These are phyloP conservation scores for Pharmacophagus antenor DNA, from an alignment of 2,888 invertebrate genomes.

Conservation along the genomic window DNA sequence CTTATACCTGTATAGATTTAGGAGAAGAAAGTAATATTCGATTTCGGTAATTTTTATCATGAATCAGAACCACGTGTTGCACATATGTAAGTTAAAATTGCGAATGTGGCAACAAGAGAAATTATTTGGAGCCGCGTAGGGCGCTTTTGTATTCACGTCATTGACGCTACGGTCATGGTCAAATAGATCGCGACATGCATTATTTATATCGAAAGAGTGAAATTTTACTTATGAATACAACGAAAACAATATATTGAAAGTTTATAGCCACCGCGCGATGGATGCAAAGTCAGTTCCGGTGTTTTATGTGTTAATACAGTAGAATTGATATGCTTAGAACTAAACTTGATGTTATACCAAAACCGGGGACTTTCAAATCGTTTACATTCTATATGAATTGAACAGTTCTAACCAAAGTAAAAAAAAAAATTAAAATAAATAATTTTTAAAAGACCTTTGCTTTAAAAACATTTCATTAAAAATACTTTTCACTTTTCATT, in stretches of 20 bases:
- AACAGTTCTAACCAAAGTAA: no score
- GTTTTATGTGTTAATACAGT: neutral
- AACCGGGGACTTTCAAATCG: no score
- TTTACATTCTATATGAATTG: no score
- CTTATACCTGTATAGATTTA: no score
- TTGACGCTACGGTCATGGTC: constrained; percentile 56
- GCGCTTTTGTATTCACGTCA: constrained; percentile 54
- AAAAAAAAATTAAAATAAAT: no score
- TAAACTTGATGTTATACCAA: no score
- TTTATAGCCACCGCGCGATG: constrained; percentile 36
- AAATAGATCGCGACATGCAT: constrained; percentile 55
- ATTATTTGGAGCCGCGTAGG: constrained; percentile 50
- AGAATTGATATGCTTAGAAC: no score
- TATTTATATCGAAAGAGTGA: constrained; percentile 73
- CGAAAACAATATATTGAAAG: constrained; percentile 46
- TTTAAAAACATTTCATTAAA: no score
- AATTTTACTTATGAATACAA: constrained; percentile 52
- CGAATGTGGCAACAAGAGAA: constrained; percentile 45
- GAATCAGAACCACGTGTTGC: neutral
- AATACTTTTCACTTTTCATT: no score
- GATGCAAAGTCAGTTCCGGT: constrained; percentile 25
- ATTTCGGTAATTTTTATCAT: neutral
- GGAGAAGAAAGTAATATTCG: neutral
- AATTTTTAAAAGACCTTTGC: no score
- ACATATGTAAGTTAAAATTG: constrained; percentile 45